These are phyloP conservation scores for Drosophila pandora DNA, from an alignment of 1,140 invertebrate species.

Conservation along the genomic window DNA sequence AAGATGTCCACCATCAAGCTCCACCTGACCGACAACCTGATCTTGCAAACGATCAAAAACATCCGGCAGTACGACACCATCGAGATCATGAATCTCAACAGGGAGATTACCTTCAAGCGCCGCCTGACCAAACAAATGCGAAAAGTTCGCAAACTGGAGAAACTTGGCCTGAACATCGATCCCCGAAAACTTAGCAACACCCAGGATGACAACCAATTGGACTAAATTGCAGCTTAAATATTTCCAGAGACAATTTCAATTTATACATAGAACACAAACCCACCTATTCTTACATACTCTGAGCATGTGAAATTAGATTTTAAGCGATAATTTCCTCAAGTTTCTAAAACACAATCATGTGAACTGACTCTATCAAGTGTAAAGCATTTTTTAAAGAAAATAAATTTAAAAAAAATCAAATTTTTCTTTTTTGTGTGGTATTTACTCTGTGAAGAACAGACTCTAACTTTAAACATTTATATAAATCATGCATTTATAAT, in stretches of 20 bases:
- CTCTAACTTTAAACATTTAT: no score
- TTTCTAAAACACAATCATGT: constrained; percentile 66
- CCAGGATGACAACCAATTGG: constrained; percentile 29
- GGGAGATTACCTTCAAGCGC: constrained; percentile 70
- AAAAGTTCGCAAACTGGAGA: constrained; percentile 70
- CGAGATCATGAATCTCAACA: constrained; percentile 73
- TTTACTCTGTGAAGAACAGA: no score
- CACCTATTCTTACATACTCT: constrained; percentile 51
- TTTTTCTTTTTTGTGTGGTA: no score
- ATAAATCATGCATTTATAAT: no score
- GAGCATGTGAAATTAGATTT: constrained; percentile 62
- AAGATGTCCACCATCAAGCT: constrained; percentile 75
- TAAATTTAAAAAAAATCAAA: neutral
- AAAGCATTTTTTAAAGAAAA: constrained; percentile 25
- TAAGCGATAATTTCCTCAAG: constrained; percentile 49
- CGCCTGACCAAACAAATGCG: constrained; percentile 64
- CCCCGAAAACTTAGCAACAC: constrained; percentile 35
- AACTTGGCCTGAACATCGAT: constrained; percentile 63
- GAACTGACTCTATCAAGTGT: constrained; percentile 7
- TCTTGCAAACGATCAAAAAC: constrained; percentile 73
- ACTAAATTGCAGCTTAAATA: constrained; percentile 29
- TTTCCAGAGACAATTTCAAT: neutral
- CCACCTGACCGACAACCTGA: constrained; percentile 70
- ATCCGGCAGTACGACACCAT: constrained; percentile 63
- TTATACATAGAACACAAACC: constrained; percentile 1